Evolutionary conservation across 2,888 invertebrate species (phyloP).

Genomic region (Cotesia congregata): DNA sequence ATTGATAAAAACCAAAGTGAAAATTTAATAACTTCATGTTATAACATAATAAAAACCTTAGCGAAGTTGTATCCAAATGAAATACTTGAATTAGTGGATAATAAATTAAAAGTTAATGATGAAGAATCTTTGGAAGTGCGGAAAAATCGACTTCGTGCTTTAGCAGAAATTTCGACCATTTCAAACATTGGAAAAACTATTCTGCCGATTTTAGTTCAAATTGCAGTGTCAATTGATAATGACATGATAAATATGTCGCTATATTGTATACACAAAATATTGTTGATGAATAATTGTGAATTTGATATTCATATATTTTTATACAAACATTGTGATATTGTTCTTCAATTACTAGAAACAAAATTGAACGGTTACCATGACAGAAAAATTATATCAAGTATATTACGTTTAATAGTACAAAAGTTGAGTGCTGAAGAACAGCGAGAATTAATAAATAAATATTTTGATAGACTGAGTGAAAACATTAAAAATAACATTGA

Average conservation of each 20-base stretch:
- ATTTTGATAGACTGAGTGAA: slow-evolving; percentile 64
- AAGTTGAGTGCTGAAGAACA: slow-evolving; percentile 70
- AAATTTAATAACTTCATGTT: slow-evolving; percentile 70
- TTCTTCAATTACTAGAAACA: slow-evolving; percentile 69
- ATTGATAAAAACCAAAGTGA: slow-evolving; percentile 70
- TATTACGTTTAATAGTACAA: slow-evolving; percentile 70
- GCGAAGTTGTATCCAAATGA: slow-evolving; percentile 73
- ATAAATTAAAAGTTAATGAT: slow-evolving; percentile 61
- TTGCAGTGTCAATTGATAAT: slow-evolving; percentile 46
- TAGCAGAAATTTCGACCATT: slow-evolving; percentile 56
- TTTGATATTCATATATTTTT: slow-evolving; percentile 67
- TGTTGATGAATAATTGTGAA: slow-evolving; percentile 54
- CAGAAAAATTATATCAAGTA: slow-evolving; percentile 60
- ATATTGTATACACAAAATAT: slow-evolving; percentile 51
- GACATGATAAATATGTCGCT: slow-evolving; percentile 54
- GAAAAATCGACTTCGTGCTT: slow-evolving; percentile 56
- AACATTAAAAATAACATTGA: slow-evolving; percentile 67
- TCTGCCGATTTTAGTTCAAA: slow-evolving; percentile 56
- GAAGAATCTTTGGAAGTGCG: slow-evolving; percentile 44
- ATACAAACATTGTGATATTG: slow-evolving; percentile 67
- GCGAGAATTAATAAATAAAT: slow-evolving; percentile 68
- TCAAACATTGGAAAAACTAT: slow-evolving; percentile 54
- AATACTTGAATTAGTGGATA: slow-evolving; percentile 72
- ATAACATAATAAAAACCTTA: slow-evolving; percentile 73
- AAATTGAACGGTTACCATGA: slow-evolving; percentile 46